Percentiles rank a stretch among this genome's conserved stretches.
Conservation (phyloP, 1,140 invertebrate species). For the Diploscapter pachys region DNA sequence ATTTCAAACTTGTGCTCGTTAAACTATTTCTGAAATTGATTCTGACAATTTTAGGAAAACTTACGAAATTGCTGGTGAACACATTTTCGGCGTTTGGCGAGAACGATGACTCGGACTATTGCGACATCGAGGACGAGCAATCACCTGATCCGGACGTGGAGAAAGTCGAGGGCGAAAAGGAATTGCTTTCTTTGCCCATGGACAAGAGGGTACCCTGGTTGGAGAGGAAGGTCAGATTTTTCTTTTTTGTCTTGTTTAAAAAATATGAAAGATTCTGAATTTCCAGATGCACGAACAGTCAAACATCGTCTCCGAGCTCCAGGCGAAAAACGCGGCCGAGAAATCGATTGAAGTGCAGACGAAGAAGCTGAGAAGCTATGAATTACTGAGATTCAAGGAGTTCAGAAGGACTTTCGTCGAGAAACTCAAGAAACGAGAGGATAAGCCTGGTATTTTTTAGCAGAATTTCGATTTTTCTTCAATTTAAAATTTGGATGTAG, state of each 20-base stretch:
- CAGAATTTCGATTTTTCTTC: too few species aligned
- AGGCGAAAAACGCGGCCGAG: slow-evolving; percentile 40
- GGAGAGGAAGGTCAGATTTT: slow-evolving; percentile 18
- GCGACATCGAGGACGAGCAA: not conserved
- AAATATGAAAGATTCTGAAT: too few species aligned
- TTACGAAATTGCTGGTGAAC: slow-evolving; percentile 24
- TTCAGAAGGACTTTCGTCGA: slow-evolving; percentile 51
- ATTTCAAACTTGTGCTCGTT: too few species aligned
- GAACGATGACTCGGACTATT: slow-evolving; percentile 19
- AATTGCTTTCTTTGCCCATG: not conserved
- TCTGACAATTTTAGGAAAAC: slow-evolving; percentile 3
- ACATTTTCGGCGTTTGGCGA: slow-evolving; percentile 20
- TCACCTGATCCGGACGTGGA: slow-evolving; percentile 5
- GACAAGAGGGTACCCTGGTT: slow-evolving; percentile 26
- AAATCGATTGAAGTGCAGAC: slow-evolving; percentile 44
- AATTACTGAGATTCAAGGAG: slow-evolving; percentile 53
- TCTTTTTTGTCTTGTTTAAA: too few species aligned
- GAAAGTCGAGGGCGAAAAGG: not conserved
- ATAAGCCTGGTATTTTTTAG: not conserved
- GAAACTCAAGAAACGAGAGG: slow-evolving; percentile 34
- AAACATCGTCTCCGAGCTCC: slow-evolving; percentile 48
- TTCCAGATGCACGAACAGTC: slow-evolving; percentile 50
- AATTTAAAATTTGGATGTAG: too few species aligned
- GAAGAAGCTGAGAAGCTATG: slow-evolving; percentile 49
- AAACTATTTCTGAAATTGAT: too few species aligned